phyloP scores from a whole-genome alignment of 2,797 vertebrate genomes.

The Bovichtus diacanthus region DNA sequence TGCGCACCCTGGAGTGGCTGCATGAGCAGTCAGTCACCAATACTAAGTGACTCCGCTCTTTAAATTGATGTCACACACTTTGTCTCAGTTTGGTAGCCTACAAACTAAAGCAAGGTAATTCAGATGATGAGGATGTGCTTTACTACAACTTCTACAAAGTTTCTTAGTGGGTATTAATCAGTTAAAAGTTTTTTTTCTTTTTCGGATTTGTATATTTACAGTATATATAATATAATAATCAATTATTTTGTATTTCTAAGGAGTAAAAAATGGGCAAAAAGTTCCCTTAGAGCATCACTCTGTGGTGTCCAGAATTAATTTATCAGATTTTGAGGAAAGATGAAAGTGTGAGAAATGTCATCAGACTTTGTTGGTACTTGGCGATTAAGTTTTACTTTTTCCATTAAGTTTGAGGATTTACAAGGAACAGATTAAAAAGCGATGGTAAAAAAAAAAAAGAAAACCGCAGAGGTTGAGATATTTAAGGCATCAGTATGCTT shows the following conservation, averaged over 20 bases:
- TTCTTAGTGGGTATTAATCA: neutral
- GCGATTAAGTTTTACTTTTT: neutral
- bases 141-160: neutral
- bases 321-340: too few relatives aligned
- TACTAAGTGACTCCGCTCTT: slow-evolving; percentile 44
- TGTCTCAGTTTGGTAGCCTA: slow-evolving; percentile 25
- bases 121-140: neutral
- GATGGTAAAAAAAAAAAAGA: neutral
- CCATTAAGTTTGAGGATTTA: neutral
- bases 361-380: too few relatives aligned
- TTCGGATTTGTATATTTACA: too few relatives aligned
- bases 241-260: neutral
- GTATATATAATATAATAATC: too few relatives aligned
- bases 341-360: neutral
- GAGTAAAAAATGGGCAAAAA: neutral
- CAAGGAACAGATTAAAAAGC: neutral
- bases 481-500: neutral
- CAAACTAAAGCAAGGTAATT: slow-evolving; percentile 23
- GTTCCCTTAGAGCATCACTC: neutral
- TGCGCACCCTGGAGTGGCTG: slow-evolving; percentile 11
- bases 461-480: neutral
- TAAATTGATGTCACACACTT: slow-evolving; percentile 39
- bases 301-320: neutral
- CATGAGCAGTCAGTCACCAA: slow-evolving; percentile 33
- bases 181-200: neutral